phyloP scores from a whole-genome alignment of 2,797 vertebrate genomes.

The Craterocephalus amniculus region DNA sequence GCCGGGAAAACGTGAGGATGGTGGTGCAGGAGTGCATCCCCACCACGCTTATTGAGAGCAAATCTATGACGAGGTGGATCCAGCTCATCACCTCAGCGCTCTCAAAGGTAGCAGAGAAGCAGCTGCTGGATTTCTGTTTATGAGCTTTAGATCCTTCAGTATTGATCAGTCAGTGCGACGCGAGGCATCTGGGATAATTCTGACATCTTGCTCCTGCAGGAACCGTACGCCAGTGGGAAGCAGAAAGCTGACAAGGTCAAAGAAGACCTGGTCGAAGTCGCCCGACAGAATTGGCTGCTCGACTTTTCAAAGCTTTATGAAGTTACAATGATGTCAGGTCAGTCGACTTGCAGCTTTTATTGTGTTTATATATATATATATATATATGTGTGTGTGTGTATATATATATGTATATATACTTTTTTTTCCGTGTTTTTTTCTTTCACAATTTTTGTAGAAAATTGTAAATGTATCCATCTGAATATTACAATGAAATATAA shows the following conservation, averaged over 20 bases:
- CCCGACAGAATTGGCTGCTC: constrained; percentile 87
- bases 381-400: too few relatives aligned
- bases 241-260: constrained; percentile 74
- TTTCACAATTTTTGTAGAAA: background rate
- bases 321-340: constrained; percentile 89
- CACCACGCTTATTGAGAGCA: constrained; percentile 85
- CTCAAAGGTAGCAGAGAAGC: constrained; percentile 79
- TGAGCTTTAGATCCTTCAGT: background rate
- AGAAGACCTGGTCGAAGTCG: constrained; percentile 85
- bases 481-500: too few relatives aligned
- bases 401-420: too few relatives aligned
- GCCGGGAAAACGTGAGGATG: constrained; percentile 71
- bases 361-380: background rate
- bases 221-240: constrained; percentile 71
- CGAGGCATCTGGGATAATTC: background rate
- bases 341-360: constrained; percentile 33
- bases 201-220: constrained; percentile 71
- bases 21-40: constrained; percentile 87
- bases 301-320: constrained; percentile 94
- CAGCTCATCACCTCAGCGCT: constrained; percentile 83
- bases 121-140: background rate
- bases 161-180: background rate
- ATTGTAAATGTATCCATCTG: too few relatives aligned
- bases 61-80: constrained; percentile 86
- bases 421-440: too few relatives aligned